Evolutionary conservation across 2,888 invertebrate genomes (phyloP).

Genomic region (Drosophila cognata): DNA sequence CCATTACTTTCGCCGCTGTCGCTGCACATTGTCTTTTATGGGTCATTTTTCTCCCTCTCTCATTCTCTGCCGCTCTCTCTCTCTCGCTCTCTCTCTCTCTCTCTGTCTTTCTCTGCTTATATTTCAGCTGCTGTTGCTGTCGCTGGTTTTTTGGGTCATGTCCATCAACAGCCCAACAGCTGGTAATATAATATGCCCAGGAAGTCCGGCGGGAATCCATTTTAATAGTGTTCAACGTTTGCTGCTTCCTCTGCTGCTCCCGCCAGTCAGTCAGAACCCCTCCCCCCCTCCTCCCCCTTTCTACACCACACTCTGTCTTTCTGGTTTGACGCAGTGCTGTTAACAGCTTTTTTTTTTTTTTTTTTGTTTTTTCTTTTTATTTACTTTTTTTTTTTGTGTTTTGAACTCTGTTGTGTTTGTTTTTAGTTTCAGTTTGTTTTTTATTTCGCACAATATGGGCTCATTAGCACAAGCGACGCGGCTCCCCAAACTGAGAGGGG

Average conservation of each 20-base stretch:
- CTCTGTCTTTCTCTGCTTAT: background rate
- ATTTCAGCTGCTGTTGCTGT: constrained; percentile 24
- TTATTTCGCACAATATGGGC: constrained; percentile 77
- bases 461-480: constrained; percentile 73
- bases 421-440: constrained; percentile 40
- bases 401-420: constrained; percentile 29
- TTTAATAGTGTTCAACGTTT: constrained; percentile 69
- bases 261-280: background rate
- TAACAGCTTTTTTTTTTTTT: constrained; percentile 44
- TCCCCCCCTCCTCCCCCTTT: too few relatives aligned
- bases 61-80: background rate
- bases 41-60: constrained; percentile 44
- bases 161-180: constrained; percentile 70
- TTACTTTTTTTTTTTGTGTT: constrained; percentile 6
- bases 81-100: background rate
- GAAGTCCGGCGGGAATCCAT: constrained; percentile 81
- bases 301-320: background rate
- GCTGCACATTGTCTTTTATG: constrained; percentile 69
- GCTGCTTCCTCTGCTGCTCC: constrained; percentile 24
- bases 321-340: constrained; percentile 52
- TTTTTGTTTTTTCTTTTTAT: constrained; percentile 36
- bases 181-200: constrained; percentile 76
- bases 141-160: constrained; percentile 70
- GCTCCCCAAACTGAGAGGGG: constrained; percentile 24
- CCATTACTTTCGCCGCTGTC: constrained; percentile 67